Evolutionary conservation across 1,140 invertebrate genomes (phyloP).

Genomic region (Brachionus manjavacas): DNA sequence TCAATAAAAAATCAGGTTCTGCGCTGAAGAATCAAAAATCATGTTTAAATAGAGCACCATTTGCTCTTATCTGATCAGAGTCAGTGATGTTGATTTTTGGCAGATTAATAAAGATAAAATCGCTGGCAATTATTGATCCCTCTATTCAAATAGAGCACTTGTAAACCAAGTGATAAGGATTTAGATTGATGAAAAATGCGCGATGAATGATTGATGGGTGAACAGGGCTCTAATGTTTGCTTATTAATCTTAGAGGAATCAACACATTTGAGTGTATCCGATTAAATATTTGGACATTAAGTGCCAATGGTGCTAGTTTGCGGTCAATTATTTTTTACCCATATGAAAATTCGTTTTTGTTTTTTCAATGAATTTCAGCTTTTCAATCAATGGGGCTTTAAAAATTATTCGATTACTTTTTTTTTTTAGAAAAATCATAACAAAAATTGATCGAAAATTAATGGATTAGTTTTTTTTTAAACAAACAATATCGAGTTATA

Average conservation of each 20-base stretch:
- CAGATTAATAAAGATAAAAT: not conserved
- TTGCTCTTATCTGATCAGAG: not conserved
- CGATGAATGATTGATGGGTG: not conserved
- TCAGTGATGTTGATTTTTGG: not conserved
- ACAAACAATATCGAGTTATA: constrained; percentile 27
- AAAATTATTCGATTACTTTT: not conserved
- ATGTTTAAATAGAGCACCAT: not conserved
- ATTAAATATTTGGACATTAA: not conserved
- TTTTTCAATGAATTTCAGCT: not conserved
- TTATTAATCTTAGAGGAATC: not conserved
- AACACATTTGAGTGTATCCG: not conserved
- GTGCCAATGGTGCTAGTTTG: not conserved
- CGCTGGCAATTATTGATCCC: not conserved
- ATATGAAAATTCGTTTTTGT: not conserved
- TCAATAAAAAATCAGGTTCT: not conserved
- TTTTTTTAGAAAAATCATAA: constrained; percentile 5
- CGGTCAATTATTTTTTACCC: too few species aligned
- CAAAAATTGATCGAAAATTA: constrained; percentile 30
- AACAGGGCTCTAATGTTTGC: not conserved
- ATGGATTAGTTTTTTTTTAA: constrained; percentile 36
- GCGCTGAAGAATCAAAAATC: not conserved
- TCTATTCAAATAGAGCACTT: not conserved
- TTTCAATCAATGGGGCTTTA: not conserved
- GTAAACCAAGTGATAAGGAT: not conserved
- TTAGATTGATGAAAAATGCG: not conserved